Conservation (phyloP, 1,140 invertebrate genomes). For the Aphaenogaster floridana region DNA sequence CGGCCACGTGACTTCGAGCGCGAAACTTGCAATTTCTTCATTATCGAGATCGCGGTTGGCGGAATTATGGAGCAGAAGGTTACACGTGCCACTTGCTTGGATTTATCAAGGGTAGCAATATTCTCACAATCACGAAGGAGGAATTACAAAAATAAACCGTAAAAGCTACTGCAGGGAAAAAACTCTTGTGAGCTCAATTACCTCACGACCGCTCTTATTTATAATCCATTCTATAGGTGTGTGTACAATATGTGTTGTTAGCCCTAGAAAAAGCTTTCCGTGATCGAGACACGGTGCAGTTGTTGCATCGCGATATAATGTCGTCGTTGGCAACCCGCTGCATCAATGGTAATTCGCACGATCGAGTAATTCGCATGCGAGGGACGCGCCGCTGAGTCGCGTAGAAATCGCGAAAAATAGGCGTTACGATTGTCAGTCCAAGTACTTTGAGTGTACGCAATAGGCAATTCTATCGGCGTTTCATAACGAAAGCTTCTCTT, state of each 20-base stretch:
- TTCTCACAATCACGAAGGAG: constrained; percentile 47
- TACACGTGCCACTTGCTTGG: constrained; percentile 42
- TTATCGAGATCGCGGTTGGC: constrained; percentile 53
- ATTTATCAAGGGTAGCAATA: constrained; percentile 58
- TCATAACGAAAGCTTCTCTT: constrained; percentile 24
- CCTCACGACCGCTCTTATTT: constrained; percentile 49
- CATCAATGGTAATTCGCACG: constrained; percentile 1
- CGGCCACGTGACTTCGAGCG: constrained; percentile 53
- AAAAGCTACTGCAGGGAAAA: constrained; percentile 8
- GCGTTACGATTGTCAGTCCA: not conserved
- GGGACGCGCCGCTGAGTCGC: not conserved
- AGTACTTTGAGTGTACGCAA: not conserved
- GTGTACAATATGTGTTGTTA: not conserved
- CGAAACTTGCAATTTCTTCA: constrained; percentile 61
- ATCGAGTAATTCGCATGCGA: constrained; percentile 1
- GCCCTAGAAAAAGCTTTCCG: constrained; percentile 20
- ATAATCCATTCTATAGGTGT: constrained; percentile 19
- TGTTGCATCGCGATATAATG: not conserved
- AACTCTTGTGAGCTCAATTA: constrained; percentile 51
- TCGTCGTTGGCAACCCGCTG: not conserved
- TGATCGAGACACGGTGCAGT: constrained; percentile 1
- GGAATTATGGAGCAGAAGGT: constrained; percentile 58
- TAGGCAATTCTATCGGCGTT: constrained; percentile 5
- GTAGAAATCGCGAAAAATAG: constrained; percentile 12
- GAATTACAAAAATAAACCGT: constrained; percentile 54